Base-by-base conservation (phyloP, 2,113 vertebrate species). In the Tichodroma muraria region DNA sequence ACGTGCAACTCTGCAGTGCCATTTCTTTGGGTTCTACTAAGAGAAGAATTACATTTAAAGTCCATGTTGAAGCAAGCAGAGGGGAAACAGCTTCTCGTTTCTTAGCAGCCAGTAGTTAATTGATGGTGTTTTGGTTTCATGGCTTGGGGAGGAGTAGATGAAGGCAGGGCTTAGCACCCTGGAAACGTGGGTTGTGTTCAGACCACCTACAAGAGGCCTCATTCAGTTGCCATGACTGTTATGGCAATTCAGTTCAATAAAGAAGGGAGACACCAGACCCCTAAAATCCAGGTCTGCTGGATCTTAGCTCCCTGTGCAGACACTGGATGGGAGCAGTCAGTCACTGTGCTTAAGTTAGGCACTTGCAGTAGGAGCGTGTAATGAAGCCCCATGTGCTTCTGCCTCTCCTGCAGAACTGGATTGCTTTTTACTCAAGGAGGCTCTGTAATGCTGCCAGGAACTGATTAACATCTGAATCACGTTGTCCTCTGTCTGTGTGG, bases 111-210 rank as follows among this genome's bases (percentile, higher is more conserved):
- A 79, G 69, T 92, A 86, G 80, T 68, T 90, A 93, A 90, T 42
- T 79, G 82, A 45, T 38, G 31, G 40, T 94, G 60, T 86, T 93
- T 90, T 91, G 72, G 31, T 96, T 96, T 97, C 77, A 84, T 69
- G 82, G 47, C 82, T 75, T 42, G 56, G 76, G 85, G 69, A 88
- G 88, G 80, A 88, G 77, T 14, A 94, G 69, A 72, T 81, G 85
- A 95, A 95, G 72, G 69, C 69, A 93, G 60, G 69, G 64, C 86
- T 64, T 52, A 75, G 56, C 19, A 15, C 60, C 64, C 68, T 0
- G 1, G 47, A 64, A 56, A 15, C 8, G 68, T 80, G 83, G 56
- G 60, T 13, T 93, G 77, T 49, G 56, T 61, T 86, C 85, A 93
- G 92, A 95, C 72, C 90, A 93, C 88, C 88, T 95, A 78, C 92